Base-by-base conservation (phyloP, 1,140 invertebrate species). In the Pissodes strobi region DNA sequence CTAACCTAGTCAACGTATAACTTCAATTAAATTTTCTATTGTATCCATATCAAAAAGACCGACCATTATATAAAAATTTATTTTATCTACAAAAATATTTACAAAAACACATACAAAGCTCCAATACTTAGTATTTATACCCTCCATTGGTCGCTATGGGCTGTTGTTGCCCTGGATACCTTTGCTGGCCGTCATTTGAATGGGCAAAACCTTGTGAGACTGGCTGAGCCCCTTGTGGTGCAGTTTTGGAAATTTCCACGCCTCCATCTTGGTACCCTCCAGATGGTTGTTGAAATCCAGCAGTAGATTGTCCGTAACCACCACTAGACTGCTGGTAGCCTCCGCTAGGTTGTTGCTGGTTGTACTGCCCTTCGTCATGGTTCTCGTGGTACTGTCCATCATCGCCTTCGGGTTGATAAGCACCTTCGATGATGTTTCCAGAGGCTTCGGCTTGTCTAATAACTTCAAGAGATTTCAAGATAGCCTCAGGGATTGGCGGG, bases 401-500 rank as follows among this genome's bases (percentile, higher is more conserved):
- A 23, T 61, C 58, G 4, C 58, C 58, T 51, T 61, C 58, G 2
- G 58, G 58, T 19, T 61, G 27, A 18, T 61, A 61, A 5, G 45
- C 45, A 10, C 58, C 58, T 61, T 61, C 58, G 0, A 61, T 12
- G 15, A 51, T 39, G n/a, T 38, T n/a, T 10, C 58, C 58, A n/a
- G 34, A 25, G 39, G 58, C 58, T 39, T 61, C 27, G 17, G 68
- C 59, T 51, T 68, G 62, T 19, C 64, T 58, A 27, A 69, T 83
- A 73, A 76, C 82, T 63, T 83, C 78, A 17, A 85, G 60, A 2
- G 82, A 72, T 37, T 78, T 77, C 12, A 81, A 62, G 69, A 85
- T 86, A 1, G 73, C 79, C 22, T 78, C 78, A 6, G 85, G 85
- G 30, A 86, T 78, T 63, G 84, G 84, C 1, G 83, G 83, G 2